These are phyloP conservation scores for Montipora foliosa DNA, from an alignment of 64 coral and sea anemone species.

Conservation along the genomic window DNA sequence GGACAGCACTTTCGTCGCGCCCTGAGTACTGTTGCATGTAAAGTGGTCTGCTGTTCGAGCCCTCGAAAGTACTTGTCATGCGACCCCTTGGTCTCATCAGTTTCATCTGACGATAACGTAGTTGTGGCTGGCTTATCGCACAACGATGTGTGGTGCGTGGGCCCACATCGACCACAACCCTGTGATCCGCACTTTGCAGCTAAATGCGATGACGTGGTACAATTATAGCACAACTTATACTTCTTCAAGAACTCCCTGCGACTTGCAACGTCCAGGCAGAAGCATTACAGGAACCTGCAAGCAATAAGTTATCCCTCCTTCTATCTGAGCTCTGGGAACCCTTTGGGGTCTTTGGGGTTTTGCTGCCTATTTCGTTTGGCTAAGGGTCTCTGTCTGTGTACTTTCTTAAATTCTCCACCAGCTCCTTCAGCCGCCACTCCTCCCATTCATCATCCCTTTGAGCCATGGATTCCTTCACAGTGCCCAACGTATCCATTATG, in stretches of 20 bases:
- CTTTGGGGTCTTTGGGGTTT: not conserved
- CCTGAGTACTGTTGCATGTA: no score
- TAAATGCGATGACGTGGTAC: not conserved
- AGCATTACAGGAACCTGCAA: not conserved
- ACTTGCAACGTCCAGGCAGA: conserved; percentile 25
- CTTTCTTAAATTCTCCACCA: conserved; percentile 1
- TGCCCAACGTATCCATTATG: not conserved
- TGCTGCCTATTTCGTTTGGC: not conserved
- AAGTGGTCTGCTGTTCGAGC: no score
- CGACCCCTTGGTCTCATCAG: no score
- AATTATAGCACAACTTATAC: conserved; percentile 17
- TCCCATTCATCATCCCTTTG: conserved; percentile 81
- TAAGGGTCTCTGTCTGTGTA: no score
- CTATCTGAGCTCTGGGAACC: no score
- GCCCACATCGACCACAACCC: no score
- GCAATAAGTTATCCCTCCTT: not conserved
- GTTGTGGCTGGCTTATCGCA: no score
- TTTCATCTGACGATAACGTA: no score
- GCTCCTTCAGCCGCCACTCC: conserved; percentile 52
- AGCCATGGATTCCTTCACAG: conserved; percentile 20
- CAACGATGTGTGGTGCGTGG: no score
- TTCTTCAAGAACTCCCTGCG: conserved; percentile 28
- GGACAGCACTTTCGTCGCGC: no score
- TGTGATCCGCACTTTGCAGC: no score
- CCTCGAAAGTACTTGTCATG: no score